These are phyloP conservation scores for Strigamia maritima DNA, from an alignment of 2,888 invertebrate genomes.

Conservation along the genomic window DNA sequence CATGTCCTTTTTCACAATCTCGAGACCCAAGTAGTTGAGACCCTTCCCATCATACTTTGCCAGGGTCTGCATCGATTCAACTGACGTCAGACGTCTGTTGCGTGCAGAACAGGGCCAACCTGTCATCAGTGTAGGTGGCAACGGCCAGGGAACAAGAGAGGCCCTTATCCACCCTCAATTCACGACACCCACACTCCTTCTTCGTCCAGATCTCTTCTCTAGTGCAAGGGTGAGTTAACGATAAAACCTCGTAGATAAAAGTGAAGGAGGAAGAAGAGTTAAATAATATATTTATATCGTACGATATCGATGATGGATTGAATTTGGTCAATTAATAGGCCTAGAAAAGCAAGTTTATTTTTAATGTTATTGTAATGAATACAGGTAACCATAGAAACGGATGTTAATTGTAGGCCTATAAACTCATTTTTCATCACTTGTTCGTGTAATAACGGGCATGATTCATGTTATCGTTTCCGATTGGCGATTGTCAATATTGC, in stretches of 20 bases:
- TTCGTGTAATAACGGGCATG: slow-evolving; percentile 11
- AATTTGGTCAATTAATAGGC: background rate
- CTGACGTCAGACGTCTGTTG: slow-evolving; percentile 30
- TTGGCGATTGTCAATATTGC: background rate
- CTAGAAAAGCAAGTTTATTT: background rate
- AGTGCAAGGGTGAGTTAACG: slow-evolving; percentile 19
- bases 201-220: background rate
- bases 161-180: background rate
- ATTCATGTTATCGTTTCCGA: slow-evolving; percentile 15
- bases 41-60: slow-evolving; percentile 30
- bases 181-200: background rate
- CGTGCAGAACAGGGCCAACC: slow-evolving; percentile 34
- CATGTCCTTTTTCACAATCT: slow-evolving; percentile 28
- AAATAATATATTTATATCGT: background rate
- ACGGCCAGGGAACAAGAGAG: slow-evolving; percentile 7
- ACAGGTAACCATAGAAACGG: background rate
- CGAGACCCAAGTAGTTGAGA: slow-evolving; percentile 19
- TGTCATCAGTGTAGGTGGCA: slow-evolving; percentile 23
- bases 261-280: background rate
- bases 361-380: background rate
- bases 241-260: too few relatives aligned
- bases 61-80: slow-evolving; percentile 7
- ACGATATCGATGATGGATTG: background rate
- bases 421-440: slow-evolving; percentile 25
- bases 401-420: slow-evolving; percentile 23